Conservation (phyloP, 2,797 vertebrate species). For the Botia kubotai region DNA sequence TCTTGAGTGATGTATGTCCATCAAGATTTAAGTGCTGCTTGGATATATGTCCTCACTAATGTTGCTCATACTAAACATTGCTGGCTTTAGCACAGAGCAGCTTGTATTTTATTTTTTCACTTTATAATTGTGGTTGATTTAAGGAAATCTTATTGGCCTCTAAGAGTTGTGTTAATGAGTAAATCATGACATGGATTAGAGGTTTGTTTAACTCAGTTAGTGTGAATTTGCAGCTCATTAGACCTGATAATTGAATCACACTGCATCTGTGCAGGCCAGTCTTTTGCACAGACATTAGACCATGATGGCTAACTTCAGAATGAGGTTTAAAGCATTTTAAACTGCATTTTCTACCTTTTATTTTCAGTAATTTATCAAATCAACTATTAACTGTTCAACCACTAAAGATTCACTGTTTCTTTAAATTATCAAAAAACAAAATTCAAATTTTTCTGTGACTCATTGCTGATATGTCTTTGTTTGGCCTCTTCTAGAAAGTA, state of each 20-base stretch:
- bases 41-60: background rate
- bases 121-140: no score
- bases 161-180: background rate
- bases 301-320: background rate
- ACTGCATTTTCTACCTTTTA: no score
- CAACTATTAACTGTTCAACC: no score
- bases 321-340: background rate
- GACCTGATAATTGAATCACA: background rate
- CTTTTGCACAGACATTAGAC: background rate
- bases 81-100: no score
- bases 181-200: background rate
- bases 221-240: background rate
- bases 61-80: no score
- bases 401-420: background rate
- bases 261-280: background rate
- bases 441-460: background rate
- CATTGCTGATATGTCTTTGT: conserved; percentile 14
- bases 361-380: no score
- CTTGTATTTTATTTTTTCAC: no score
- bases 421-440: no score
- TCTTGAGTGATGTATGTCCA: conserved; percentile 89
- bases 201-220: conserved; percentile 4
- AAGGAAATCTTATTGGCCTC: no score
- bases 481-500: conserved; percentile 82
- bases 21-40: background rate